Evolutionary conservation across 2,888 invertebrate genomes (phyloP).

Genomic region (Furcula furcula): DNA sequence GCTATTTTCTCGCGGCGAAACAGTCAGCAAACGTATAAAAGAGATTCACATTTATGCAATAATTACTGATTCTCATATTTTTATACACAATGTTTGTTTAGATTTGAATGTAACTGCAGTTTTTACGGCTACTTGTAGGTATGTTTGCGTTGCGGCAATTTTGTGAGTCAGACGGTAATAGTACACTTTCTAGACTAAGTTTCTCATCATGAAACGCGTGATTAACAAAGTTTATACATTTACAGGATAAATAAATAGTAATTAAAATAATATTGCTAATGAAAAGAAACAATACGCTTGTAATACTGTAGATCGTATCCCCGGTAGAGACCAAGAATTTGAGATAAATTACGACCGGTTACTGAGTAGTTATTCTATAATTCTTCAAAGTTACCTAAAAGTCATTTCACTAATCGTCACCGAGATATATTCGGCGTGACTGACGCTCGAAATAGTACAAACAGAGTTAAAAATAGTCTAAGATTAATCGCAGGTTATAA

Average conservation of each 20-base stretch:
- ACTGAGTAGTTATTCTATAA: too few species aligned
- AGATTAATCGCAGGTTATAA: slow-evolving; percentile 26
- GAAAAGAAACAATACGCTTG: too few species aligned
- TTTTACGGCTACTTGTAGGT: slow-evolving; percentile 14
- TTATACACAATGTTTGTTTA: slow-evolving; percentile 14
- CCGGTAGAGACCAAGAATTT: too few species aligned
- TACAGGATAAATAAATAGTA: too few species aligned
- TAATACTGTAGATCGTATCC: too few species aligned
- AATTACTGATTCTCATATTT: slow-evolving; percentile 16
- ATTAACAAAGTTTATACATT: too few species aligned
- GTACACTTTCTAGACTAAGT: background rate
- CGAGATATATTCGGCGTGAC: slow-evolving; percentile 10
- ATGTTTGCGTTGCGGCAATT: slow-evolving; percentile 11
- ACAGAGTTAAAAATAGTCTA: slow-evolving; percentile 21
- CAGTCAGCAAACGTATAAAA: slow-evolving; percentile 14
- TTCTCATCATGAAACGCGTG: background rate
- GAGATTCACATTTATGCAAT: slow-evolving; percentile 29
- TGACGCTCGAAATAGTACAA: slow-evolving; percentile 24
- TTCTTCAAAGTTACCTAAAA: too few species aligned
- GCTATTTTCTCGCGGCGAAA: slow-evolving; percentile 15
- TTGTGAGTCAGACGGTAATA: slow-evolving; percentile 15
- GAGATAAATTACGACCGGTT: too few species aligned
- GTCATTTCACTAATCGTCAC: background rate
- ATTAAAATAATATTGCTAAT: too few species aligned
- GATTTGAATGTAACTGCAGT: slow-evolving; percentile 22